Percentiles rank a stretch among this genome's conserved stretches.
phyloP scores from a whole-genome alignment of 2,113 vertebrate species.

The Saccopteryx leptura region DNA sequence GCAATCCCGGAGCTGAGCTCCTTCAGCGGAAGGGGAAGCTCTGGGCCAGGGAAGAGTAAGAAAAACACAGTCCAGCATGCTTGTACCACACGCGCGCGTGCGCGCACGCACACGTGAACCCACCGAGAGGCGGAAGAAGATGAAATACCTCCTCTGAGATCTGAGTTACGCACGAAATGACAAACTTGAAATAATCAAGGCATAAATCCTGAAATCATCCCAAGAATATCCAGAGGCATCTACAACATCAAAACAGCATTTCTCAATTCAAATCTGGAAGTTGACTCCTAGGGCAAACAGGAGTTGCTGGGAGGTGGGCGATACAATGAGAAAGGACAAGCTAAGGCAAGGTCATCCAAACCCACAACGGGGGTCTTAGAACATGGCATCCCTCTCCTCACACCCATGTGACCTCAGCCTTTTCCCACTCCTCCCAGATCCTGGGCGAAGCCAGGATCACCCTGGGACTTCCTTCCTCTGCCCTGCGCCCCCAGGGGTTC shows the following conservation, averaged over 20 bases:
- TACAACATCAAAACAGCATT: background rate
- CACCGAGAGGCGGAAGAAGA: background rate
- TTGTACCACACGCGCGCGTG: rapidly evolving
- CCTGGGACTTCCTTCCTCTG: background rate
- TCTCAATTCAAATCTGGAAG: background rate
- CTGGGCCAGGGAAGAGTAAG: slow-evolving; percentile 13
- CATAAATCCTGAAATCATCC: slow-evolving; percentile 51
- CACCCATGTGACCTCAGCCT: background rate
- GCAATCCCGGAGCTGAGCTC: background rate
- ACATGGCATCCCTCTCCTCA: background rate
- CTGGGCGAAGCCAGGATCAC: background rate
- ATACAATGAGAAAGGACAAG: background rate
- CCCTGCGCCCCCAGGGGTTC: background rate
- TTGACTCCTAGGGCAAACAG: background rate
- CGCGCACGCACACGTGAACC: background rate
- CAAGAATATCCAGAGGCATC: slow-evolving; percentile 8
- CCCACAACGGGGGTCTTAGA: background rate
- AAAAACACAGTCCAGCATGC: background rate
- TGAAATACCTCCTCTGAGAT: background rate
- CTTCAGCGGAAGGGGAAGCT: background rate
- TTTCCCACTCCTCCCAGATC: background rate
- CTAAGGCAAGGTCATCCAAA: background rate
- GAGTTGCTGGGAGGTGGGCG: background rate
- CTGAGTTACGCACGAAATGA: slow-evolving; percentile 32
- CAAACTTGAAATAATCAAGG: slow-evolving; percentile 24